Percentiles rank a stretch among this genome's conserved stretches.
phyloP scores from a whole-genome alignment of 2,113 vertebrate genomes.

The Dascyllus trimaculatus region DNA sequence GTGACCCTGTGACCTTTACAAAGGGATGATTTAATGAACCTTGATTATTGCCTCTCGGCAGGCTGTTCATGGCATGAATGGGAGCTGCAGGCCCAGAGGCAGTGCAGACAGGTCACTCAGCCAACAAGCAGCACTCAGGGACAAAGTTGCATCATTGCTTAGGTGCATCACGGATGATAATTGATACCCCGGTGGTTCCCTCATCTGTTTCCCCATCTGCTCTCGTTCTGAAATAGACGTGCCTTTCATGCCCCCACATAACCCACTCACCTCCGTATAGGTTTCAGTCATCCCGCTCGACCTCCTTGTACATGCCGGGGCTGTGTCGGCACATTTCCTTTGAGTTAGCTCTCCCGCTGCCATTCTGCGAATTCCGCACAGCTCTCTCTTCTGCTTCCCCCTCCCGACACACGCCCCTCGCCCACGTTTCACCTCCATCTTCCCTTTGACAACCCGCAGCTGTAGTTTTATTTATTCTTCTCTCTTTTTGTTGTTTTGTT shows the following conservation, averaged over 20 bases:
- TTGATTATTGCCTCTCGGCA: neutral
- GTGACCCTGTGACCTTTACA: constrained; percentile 10
- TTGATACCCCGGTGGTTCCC: constrained; percentile 65
- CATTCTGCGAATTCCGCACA: neutral
- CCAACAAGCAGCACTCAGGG: constrained; percentile 12
- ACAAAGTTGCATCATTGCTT: constrained; percentile 45
- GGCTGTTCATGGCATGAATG: constrained; percentile 8
- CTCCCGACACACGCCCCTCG: neutral
- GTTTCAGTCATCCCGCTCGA: constrained; percentile 4
- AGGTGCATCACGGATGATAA: constrained; percentile 63
- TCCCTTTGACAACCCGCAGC: constrained; percentile 27
- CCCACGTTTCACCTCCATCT: constrained; percentile 15
- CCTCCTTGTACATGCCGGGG: constrained; percentile 7
- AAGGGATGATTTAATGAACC: constrained; percentile 18
- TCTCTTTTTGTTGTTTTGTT: constrained; percentile 11
- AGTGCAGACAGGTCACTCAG: neutral
- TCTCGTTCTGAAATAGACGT: constrained; percentile 64
- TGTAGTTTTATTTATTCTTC: constrained; percentile 2
- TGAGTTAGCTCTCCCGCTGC: constrained; percentile 43
- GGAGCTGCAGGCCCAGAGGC: constrained; percentile 10
- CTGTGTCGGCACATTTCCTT: constrained; percentile 12
- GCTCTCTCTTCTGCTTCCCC: neutral
- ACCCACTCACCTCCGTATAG: constrained; percentile 45
- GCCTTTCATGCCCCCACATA: constrained; percentile 26
- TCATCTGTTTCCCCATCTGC: constrained; percentile 76